Conservation (phyloP, 2,113 vertebrate species). For the Tychaedon coryphoeus region DNA sequence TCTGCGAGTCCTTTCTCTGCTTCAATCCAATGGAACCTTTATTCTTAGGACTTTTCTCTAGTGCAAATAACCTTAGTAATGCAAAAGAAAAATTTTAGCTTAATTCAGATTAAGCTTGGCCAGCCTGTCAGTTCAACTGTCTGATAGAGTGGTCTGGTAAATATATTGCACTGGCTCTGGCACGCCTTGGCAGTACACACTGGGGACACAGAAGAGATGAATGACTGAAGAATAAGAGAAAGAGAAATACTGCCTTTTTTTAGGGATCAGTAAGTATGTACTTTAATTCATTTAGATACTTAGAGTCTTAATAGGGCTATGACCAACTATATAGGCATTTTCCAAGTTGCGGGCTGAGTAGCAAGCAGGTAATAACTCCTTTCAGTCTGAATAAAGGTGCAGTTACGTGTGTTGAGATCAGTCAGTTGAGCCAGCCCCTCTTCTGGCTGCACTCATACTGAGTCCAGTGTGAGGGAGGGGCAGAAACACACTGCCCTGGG, state of each 20-base stretch:
- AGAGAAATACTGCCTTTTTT: not conserved
- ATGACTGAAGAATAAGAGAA: not conserved
- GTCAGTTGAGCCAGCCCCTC: not conserved
- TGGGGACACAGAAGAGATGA: not conserved
- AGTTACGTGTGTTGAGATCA: not conserved
- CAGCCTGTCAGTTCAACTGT: not conserved
- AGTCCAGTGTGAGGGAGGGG: not conserved
- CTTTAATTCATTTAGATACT: not conserved
- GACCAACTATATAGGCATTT: not conserved
- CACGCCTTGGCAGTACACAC: not conserved
- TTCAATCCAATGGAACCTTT: not conserved
- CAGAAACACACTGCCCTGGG: not conserved
- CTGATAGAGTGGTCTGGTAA: not conserved
- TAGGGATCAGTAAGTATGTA: not conserved
- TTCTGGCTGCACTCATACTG: not conserved
- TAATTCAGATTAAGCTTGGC: not conserved
- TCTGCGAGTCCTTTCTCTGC: not conserved
- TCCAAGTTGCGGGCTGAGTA: not conserved
- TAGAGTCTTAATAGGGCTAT: not conserved
- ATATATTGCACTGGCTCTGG: not conserved
- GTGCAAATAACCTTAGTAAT: not conserved
- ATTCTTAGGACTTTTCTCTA: not conserved
- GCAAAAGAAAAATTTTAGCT: not conserved
- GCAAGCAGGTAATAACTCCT: not conserved
- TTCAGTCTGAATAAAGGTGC: not conserved